phyloP scores from a whole-genome alignment of 2,888 invertebrate genomes.

The Dicyrtoma fusca region DNA sequence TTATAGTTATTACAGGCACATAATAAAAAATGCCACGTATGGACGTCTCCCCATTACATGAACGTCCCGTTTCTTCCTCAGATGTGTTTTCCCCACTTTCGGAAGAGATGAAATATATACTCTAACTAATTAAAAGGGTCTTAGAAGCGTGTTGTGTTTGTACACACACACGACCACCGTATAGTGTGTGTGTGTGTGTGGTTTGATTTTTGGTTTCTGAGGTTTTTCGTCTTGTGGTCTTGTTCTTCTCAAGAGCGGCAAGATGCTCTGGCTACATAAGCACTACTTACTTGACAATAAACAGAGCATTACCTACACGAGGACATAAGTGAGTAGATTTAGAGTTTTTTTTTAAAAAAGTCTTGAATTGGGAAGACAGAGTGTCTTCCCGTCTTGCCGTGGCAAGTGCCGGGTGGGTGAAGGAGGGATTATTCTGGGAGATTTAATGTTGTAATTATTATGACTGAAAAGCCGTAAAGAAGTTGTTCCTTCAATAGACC shows the following conservation, averaged over 20 bases:
- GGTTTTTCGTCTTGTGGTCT: background rate
- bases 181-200: slow-evolving; percentile 8
- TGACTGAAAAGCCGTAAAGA: slow-evolving; percentile 27
- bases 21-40: background rate
- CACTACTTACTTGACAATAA: too few relatives aligned
- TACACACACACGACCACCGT: background rate
- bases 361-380: background rate
- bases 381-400: too few relatives aligned
- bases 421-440: background rate
- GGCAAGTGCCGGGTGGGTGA: slow-evolving; percentile 5
- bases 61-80: background rate
- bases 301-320: too few relatives aligned
- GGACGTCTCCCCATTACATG: background rate
- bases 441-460: slow-evolving; percentile 36
- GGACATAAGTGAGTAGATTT: background rate
- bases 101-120: too few relatives aligned
- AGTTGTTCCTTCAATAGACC: slow-evolving; percentile 37
- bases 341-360: background rate
- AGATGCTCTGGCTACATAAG: too few relatives aligned
- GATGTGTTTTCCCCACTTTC: too few relatives aligned
- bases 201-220: background rate
- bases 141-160: too few relatives aligned
- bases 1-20: background rate
- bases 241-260: background rate
- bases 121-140: slow-evolving; percentile 18